Evolutionary conservation across 1,140 invertebrate species (phyloP).

Genomic region (Adelges cooleyi): DNA sequence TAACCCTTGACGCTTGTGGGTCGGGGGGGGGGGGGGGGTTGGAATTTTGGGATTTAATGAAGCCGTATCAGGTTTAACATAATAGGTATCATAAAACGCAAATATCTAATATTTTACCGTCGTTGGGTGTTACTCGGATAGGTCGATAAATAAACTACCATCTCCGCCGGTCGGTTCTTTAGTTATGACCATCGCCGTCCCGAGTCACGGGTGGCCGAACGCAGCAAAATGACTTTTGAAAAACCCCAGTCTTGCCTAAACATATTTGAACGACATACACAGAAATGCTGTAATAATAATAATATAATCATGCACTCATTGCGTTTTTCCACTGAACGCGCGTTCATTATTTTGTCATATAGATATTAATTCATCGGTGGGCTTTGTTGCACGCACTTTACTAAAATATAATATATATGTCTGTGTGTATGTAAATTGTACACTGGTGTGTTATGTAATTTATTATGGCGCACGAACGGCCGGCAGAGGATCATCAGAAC

Average conservation of each 20-base stretch:
- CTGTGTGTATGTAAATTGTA: too few relatives aligned
- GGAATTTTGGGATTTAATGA: constrained; percentile 15
- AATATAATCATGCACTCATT: neutral
- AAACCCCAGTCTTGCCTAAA: too few relatives aligned
- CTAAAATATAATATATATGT: too few relatives aligned
- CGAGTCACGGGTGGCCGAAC: neutral
- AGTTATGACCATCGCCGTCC: neutral
- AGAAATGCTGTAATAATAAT: too few relatives aligned
- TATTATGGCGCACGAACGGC: neutral
- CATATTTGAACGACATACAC: too few relatives aligned
- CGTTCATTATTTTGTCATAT: constrained; percentile 24
- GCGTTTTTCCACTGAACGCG: neutral
- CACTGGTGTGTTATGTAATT: neutral
- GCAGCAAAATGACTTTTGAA: too few relatives aligned
- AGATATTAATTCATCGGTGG: neutral
- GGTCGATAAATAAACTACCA: constrained; percentile 9
- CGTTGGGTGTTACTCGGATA: too few relatives aligned
- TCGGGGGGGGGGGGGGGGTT: too few relatives aligned
- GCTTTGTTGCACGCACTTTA: neutral
- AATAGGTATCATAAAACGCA: too few relatives aligned
- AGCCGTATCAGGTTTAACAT: neutral
- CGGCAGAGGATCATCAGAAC: neutral
- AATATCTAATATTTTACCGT: too few relatives aligned
- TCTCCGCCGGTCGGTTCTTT: too few relatives aligned
- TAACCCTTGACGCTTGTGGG: too few relatives aligned